phyloP scores from a whole-genome alignment of 1,140 invertebrate species.

The Acromyrmex echinatior region DNA sequence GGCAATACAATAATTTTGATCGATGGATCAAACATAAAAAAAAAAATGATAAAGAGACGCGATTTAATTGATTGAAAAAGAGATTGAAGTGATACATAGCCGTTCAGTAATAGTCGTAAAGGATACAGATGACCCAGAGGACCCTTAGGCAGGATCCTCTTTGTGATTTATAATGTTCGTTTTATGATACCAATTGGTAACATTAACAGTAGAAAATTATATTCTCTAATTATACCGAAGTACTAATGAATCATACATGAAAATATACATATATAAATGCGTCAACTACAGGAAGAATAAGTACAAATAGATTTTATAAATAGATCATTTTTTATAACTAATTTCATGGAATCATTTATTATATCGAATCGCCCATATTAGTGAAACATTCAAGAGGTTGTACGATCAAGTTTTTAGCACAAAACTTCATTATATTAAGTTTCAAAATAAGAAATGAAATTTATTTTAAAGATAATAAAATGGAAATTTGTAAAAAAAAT shows the following conservation, averaged over 20 bases:
- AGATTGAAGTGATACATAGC: slow-evolving; percentile 25
- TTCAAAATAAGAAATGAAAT: not conserved
- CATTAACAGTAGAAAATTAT: not conserved
- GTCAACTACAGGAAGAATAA: not conserved
- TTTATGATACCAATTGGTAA: not conserved
- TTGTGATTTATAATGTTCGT: slow-evolving; percentile 26
- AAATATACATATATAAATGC: not conserved
- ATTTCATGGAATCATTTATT: not conserved
- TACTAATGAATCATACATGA: slow-evolving; percentile 17
- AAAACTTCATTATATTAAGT: not conserved
- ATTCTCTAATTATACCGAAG: not conserved
- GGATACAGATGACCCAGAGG: not conserved
- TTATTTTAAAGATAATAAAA: not conserved
- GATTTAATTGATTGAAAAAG: slow-evolving; percentile 23
- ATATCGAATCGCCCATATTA: not conserved
- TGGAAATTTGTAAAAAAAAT: not conserved
- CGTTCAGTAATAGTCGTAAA: slow-evolving; percentile 6
- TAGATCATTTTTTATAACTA: not conserved
- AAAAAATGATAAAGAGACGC: not conserved
- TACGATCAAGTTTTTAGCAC: not conserved
- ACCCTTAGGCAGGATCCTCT: not conserved
- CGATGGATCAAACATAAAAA: slow-evolving; percentile 10
- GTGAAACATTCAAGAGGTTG: not conserved
- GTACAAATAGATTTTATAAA: slow-evolving; percentile 9
- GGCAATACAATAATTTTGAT: slow-evolving; percentile 26